phyloP scores from a whole-genome alignment of 2,888 invertebrate genomes.

The Hydroisotoma schaefferi region DNA sequence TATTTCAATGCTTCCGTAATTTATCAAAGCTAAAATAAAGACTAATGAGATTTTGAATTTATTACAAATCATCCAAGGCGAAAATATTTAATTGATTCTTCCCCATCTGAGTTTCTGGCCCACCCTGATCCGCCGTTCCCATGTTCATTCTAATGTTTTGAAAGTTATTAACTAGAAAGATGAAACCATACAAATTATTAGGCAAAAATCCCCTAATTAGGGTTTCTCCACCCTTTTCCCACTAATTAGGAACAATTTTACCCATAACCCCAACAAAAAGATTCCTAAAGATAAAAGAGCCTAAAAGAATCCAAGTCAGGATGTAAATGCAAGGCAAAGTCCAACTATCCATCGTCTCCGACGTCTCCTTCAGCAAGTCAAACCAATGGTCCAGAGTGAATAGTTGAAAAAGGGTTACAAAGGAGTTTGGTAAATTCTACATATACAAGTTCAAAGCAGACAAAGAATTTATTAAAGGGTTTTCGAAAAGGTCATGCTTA shows the following conservation, averaged over 20 bases:
- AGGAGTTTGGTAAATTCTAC: slow-evolving; percentile 34
- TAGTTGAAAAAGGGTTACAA: slow-evolving; percentile 45
- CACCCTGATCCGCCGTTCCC: background rate
- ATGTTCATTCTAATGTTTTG: slow-evolving; percentile 39
- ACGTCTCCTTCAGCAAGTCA: slow-evolving; percentile 29
- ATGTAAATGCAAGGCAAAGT: slow-evolving; percentile 27
- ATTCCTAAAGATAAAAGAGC: slow-evolving; percentile 46
- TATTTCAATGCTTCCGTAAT: background rate
- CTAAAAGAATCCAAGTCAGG: slow-evolving; percentile 44
- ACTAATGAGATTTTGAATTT: background rate
- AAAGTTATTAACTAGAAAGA: slow-evolving; percentile 42
- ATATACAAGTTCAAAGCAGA: too few species aligned
- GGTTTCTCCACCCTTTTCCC: too few species aligned
- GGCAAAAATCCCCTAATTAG: too few species aligned
- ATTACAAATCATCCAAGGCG: slow-evolving; percentile 3
- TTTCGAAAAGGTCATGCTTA: too few species aligned
- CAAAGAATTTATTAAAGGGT: too few species aligned
- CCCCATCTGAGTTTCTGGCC: background rate
- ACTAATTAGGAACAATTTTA: too few species aligned
- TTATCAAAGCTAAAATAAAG: background rate
- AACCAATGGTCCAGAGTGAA: slow-evolving; percentile 47
- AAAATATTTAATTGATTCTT: slow-evolving; percentile 2
- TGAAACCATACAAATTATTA: too few species aligned
- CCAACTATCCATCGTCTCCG: slow-evolving; percentile 18
- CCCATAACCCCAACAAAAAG: slow-evolving; percentile 48